Evolutionary conservation across 2,797 vertebrate genomes (phyloP).

Genomic region (Pagetopsis macropterus): DNA sequence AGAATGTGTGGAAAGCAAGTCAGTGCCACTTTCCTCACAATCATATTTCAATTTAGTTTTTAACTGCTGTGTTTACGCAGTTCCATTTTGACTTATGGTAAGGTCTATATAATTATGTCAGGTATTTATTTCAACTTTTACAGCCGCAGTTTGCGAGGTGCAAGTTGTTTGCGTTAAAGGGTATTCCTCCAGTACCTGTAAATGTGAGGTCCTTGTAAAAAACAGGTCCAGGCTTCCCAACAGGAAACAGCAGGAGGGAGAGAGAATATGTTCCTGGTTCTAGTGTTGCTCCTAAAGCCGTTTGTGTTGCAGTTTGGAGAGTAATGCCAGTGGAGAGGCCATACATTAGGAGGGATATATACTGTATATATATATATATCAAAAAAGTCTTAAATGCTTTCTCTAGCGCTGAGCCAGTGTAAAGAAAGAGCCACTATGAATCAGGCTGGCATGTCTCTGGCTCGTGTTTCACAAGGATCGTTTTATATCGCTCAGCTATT

Average conservation of each 20-base stretch:
- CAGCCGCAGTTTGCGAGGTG: slow-evolving; percentile 20
- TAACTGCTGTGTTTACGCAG: neutral
- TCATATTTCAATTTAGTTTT: neutral
- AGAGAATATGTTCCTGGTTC: slow-evolving; percentile 48
- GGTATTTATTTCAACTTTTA: neutral
- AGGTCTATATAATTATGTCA: neutral
- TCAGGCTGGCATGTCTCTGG: slow-evolving; percentile 39
- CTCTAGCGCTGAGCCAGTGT: slow-evolving; percentile 33
- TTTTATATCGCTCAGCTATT: slow-evolving; percentile 9
- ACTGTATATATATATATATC: neutral
- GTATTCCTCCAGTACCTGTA: slow-evolving; percentile 52
- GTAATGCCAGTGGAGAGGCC: slow-evolving; percentile 39
- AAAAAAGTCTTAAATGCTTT: slow-evolving; percentile 34
- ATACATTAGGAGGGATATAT: slow-evolving; percentile 26
- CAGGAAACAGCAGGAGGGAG: slow-evolving; percentile 36
- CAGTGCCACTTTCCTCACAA: neutral
- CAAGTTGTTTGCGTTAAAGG: slow-evolving; percentile 27
- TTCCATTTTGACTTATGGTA: neutral
- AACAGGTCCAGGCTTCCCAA: slow-evolving; percentile 23
- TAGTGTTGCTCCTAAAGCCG: slow-evolving; percentile 42
- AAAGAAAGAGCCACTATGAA: slow-evolving; percentile 20
- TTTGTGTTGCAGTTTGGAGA: slow-evolving; percentile 39
- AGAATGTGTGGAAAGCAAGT: slow-evolving; percentile 4
- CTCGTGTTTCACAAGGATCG: slow-evolving; percentile 12
- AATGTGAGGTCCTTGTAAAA: slow-evolving; percentile 60